Evolutionary conservation across 1,140 invertebrate species (phyloP), one percentile per base, ranked within the genome.

Genomic region (Drosophila nigromelanica): DNA sequence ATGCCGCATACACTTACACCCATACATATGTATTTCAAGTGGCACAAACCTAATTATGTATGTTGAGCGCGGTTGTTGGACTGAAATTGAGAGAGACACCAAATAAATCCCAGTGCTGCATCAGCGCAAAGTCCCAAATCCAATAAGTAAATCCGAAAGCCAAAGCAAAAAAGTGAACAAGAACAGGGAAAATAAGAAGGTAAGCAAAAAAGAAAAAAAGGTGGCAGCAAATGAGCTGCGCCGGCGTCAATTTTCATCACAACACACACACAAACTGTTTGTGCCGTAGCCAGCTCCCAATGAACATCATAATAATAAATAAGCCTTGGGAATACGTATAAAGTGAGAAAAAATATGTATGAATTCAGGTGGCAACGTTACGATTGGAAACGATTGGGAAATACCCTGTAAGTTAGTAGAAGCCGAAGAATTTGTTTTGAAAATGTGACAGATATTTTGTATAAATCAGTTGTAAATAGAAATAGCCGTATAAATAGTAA

Each of bases 71-170:
- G 43, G 39, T 39, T 47, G 75, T 64, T 39, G 66, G 60, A 60
- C 15, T 47, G 45, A 51, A 68, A 69, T 15, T 59, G 50, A 73
- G 43, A 54, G 43, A 42, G 52, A 48, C 50, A 66, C 60, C 62
- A 70, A 62, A 45, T 30, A 80, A 85, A 74, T 87, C 79, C 76
- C 83, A 68, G 50, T 66, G 81, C 83, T 60, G 63, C 79, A 87
- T 83, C 76, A 89, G 83, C 83, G 40, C 67, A 89, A 79, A 79
- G 40, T 87, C 79, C 83, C 83, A 86, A 87, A 86, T 86, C 82
- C 83, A 89, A 87, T 87, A 89, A 89, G 81, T 83, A 77, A 83
- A 73, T 79, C 61, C 76, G 75, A 58, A 75, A 64, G 68, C 69
- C 66, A 51, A 47, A 43, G 51, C 60, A 51, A 54, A 54, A 56